Percentiles rank a stretch among this genome's conserved stretches.
These are phyloP conservation scores for Anthonomus grandis DNA, from an alignment of 1,140 invertebrate genomes.

Conservation along the genomic window DNA sequence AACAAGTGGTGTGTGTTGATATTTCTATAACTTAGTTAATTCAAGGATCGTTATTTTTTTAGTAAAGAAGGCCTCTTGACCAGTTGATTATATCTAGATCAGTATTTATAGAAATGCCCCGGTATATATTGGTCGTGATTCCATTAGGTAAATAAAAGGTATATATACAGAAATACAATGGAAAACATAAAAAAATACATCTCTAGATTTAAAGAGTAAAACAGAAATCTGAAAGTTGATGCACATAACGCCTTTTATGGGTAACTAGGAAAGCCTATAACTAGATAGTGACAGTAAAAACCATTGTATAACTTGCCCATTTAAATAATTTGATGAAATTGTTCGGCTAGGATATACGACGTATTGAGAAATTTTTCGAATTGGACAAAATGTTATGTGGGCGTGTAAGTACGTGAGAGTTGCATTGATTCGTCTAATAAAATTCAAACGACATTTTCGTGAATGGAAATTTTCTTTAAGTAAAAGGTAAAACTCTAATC, in stretches of 20 bases:
- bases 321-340: constrained; percentile 24
- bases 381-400: constrained; percentile 4
- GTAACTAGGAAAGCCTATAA: constrained; percentile 16
- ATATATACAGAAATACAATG: no score
- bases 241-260: constrained; percentile 20
- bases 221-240: constrained; percentile 23
- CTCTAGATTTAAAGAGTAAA: constrained; percentile 20
- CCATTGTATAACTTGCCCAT: constrained; percentile 18
- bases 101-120: no score
- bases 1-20: no score
- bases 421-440: neutral
- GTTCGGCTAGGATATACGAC: neutral
- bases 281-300: constrained; percentile 19
- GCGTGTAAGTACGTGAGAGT: neutral
- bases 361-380: constrained; percentile 17
- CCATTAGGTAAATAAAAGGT: no score
- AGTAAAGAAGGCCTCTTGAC: no score
- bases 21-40: no score
- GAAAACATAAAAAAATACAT: no score
- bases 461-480: neutral
- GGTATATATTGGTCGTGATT: no score
- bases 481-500: no score
- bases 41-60: no score
- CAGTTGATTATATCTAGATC: no score
- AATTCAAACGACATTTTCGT: neutral